These are phyloP conservation scores for Anagrus nilaparvatae DNA, from an alignment of 1,140 invertebrate genomes.

Conservation along the genomic window DNA sequence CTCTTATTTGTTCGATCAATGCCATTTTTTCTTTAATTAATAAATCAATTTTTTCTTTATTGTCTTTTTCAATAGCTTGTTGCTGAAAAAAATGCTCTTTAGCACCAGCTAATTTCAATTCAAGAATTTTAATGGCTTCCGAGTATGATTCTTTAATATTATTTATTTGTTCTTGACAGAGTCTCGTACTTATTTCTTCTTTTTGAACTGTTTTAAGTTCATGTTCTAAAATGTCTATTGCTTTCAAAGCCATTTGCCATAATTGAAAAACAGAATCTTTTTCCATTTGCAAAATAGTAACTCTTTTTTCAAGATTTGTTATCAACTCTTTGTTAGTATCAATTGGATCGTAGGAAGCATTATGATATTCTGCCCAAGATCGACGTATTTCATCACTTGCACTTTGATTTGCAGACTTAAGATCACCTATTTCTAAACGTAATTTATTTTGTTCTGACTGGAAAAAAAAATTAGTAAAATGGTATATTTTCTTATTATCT, in stretches of 20 bases:
- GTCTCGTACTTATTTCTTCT: constrained; percentile 21
- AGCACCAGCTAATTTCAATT: constrained; percentile 30
- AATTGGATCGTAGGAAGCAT: constrained; percentile 19
- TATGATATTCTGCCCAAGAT: constrained; percentile 20
- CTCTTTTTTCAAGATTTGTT: constrained; percentile 32
- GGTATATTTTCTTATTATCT: neutral
- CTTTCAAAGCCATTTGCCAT: constrained; percentile 49
- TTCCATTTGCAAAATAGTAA: constrained; percentile 37
- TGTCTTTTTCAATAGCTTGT: constrained; percentile 28
- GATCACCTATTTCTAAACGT: constrained; percentile 23
- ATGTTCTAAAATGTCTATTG: constrained; percentile 45
- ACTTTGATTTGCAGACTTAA: constrained; percentile 24
- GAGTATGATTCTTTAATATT: constrained; percentile 37
- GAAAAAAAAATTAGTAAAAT: constrained; percentile 11
- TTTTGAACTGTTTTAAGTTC: constrained; percentile 43
- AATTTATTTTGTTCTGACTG: constrained; percentile 31
- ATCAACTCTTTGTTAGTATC: constrained; percentile 20
- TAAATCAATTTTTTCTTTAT: constrained; percentile 27
- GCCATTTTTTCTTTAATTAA: constrained; percentile 28
- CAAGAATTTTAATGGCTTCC: constrained; percentile 34
- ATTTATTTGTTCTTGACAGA: constrained; percentile 32
- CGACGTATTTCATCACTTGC: constrained; percentile 19
- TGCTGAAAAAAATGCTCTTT: constrained; percentile 36
- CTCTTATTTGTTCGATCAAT: constrained; percentile 18
- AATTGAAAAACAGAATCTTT: constrained; percentile 48